These are phyloP conservation scores for Cheilosia vulpina DNA, from an alignment of 2,888 invertebrate genomes.

Conservation along the genomic window DNA sequence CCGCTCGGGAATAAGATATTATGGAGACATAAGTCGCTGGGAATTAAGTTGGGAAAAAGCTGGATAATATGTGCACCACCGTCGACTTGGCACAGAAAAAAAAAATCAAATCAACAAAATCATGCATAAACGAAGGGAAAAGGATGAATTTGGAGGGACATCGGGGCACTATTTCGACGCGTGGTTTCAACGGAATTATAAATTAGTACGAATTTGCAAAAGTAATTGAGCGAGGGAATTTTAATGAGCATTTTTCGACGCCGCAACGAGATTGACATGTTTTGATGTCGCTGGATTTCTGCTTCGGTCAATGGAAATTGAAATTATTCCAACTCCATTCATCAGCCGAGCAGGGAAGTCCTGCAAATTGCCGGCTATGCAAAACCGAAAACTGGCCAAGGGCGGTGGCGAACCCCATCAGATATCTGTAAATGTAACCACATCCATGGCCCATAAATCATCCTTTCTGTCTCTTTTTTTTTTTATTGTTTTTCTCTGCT, in stretches of 20 bases:
- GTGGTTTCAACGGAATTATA: slow-evolving; percentile 28
- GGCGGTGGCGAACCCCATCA: neutral
- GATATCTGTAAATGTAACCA: slow-evolving; percentile 22
- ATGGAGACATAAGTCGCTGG: slow-evolving; percentile 19
- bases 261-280: neutral
- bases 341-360: neutral
- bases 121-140: slow-evolving; percentile 7
- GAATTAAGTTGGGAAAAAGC: slow-evolving; percentile 21
- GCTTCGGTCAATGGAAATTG: neutral
- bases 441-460: slow-evolving; percentile 51
- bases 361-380: neutral
- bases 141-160: slow-evolving; percentile 5
- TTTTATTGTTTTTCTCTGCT: neutral
- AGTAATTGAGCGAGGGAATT: neutral
- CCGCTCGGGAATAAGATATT: slow-evolving; percentile 3
- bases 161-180: slow-evolving; percentile 10
- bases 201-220: slow-evolving; percentile 16
- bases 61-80: slow-evolving; percentile 35
- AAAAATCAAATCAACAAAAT: neutral
- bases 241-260: neutral
- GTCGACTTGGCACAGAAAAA: slow-evolving; percentile 7
- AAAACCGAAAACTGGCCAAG: neutral
- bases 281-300: neutral
- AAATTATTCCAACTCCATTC: neutral
- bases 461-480: slow-evolving; percentile 22